phyloP scores from a whole-genome alignment of 1,140 invertebrate genomes.

The Eriocheir sinensis region DNA sequence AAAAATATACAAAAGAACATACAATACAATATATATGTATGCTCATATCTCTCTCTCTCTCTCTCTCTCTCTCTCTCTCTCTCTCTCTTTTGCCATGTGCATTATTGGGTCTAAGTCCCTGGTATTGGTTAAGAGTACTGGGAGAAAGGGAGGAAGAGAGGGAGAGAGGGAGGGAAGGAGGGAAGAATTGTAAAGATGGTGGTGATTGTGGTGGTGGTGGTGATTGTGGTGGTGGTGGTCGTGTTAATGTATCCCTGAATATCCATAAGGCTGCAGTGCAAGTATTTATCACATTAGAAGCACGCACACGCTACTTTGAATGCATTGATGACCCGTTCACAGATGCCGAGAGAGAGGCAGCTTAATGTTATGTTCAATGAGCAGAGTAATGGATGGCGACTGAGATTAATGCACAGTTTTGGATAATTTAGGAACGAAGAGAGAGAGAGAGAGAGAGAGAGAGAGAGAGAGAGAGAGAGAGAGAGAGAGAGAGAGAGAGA shows the following conservation, averaged over 20 bases:
- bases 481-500: slow-evolving; percentile 22
- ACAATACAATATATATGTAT: too few relatives aligned
- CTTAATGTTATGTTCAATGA: background rate
- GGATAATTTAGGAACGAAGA: background rate
- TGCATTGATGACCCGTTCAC: too few relatives aligned
- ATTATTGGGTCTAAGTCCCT: too few relatives aligned
- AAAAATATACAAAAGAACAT: too few relatives aligned
- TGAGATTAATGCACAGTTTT: background rate
- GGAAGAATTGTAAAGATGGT: background rate
- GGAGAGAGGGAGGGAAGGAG: background rate
- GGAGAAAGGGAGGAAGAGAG: too few relatives aligned
- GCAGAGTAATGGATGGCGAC: background rate
- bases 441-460: background rate
- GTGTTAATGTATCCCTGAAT: background rate
- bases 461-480: slow-evolving; percentile 12
- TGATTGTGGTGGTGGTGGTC: background rate
- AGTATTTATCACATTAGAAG: background rate
- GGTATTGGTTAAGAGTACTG: too few relatives aligned
- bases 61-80: too few relatives aligned
- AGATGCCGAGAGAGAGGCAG: background rate
- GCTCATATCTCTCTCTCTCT: too few relatives aligned
- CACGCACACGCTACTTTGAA: background rate
- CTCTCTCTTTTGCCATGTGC: too few relatives aligned
- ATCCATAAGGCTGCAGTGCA: background rate
- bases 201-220: too few relatives aligned